Percentiles rank a stretch among this genome's conserved stretches.
Evolutionary conservation across 2,888 invertebrate species (phyloP).

Genomic region (Neoscelio sp.): DNA sequence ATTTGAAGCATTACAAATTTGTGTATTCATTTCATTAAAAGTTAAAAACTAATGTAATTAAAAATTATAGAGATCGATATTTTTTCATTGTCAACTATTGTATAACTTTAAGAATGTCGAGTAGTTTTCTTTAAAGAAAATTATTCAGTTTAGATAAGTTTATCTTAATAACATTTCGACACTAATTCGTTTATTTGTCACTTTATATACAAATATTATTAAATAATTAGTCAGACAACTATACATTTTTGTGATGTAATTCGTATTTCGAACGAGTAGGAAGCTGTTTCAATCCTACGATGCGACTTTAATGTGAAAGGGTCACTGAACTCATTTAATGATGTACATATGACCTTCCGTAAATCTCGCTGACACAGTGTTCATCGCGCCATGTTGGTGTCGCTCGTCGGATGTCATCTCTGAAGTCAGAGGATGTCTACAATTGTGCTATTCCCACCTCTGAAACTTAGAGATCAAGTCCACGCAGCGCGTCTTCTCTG

Average conservation of each 20-base stretch:
- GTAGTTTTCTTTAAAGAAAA: too few relatives aligned
- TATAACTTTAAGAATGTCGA: too few relatives aligned
- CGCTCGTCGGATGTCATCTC: slow-evolving; percentile 49
- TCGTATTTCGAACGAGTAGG: slow-evolving; percentile 14
- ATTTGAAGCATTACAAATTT: too few relatives aligned
- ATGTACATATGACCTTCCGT: slow-evolving; percentile 59
- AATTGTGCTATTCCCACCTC: slow-evolving; percentile 48
- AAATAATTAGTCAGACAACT: slow-evolving; percentile 9
- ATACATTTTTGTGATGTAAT: slow-evolving; percentile 11
- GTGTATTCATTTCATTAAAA: too few relatives aligned
- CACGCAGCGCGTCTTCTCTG: slow-evolving; percentile 44
- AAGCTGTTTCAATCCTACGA: slow-evolving; percentile 36
- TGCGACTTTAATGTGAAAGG: slow-evolving; percentile 40
- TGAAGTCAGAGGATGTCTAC: slow-evolving; percentile 36
- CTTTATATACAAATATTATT: slow-evolving; percentile 4
- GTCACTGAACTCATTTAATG: slow-evolving; percentile 51
- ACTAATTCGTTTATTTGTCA: neutral
- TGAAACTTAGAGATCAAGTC: slow-evolving; percentile 51
- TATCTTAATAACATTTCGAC: neutral
- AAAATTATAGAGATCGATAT: too few relatives aligned
- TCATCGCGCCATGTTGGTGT: slow-evolving; percentile 34
- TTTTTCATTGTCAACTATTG: too few relatives aligned
- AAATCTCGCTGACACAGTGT: slow-evolving; percentile 59
- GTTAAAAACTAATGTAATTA: too few relatives aligned
- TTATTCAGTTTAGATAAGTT: too few relatives aligned